Percentiles rank a stretch among this genome's conserved stretches.
phyloP scores from a whole-genome alignment of 1,140 invertebrate genomes.

The Geopemphigus sp. region DNA sequence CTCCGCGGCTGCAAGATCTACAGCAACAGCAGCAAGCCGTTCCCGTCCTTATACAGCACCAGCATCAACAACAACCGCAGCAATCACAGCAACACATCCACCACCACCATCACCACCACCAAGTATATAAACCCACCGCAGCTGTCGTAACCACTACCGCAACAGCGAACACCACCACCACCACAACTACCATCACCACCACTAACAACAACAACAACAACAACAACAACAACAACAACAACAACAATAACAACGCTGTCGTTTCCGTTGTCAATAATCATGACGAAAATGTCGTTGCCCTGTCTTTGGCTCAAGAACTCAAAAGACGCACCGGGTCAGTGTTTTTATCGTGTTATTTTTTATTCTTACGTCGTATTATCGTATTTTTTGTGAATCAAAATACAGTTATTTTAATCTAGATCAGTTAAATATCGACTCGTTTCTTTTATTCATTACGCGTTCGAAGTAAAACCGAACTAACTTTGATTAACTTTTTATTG shows the following conservation, averaged over 20 bases:
- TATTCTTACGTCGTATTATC: too few species aligned
- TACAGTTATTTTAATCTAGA: background rate
- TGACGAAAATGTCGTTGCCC: conserved; percentile 28
- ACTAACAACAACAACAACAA: background rate
- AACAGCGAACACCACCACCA: background rate
- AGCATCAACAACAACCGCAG: background rate
- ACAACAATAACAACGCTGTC: background rate
- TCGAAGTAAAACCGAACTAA: too few species aligned
- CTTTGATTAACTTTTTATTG: too few species aligned
- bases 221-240: conserved; percentile 25
- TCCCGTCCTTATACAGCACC: background rate
- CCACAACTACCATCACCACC: background rate
- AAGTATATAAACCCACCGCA: background rate
- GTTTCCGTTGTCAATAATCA: background rate
- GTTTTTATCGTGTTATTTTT: background rate
- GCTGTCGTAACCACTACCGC: background rate
- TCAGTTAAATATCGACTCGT: background rate
- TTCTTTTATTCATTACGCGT: background rate
- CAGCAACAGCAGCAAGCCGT: background rate
- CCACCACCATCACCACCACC: background rate
- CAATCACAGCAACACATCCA: background rate
- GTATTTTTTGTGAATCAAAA: background rate
- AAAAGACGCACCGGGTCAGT: conserved; percentile 44
- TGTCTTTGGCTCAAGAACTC: conserved; percentile 45
- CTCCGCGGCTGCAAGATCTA: background rate